Percentiles rank a stretch among this genome's conserved stretches.
Evolutionary conservation across 2,888 invertebrate species (phyloP).

Genomic region (Microchrysa polita): DNA sequence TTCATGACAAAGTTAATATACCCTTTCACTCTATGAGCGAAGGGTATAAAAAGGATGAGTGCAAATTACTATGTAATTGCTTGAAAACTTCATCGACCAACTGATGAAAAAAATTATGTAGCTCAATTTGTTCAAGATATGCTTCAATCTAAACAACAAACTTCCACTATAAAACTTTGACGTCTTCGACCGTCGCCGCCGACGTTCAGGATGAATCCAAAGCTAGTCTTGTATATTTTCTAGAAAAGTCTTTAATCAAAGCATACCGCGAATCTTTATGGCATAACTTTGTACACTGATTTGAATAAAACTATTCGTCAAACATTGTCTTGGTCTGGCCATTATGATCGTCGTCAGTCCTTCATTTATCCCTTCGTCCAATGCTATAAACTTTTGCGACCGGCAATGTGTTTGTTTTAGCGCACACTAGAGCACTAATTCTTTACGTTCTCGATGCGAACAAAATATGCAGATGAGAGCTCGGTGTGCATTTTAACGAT

Average conservation of each 20-base stretch:
- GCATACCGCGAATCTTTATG: not conserved
- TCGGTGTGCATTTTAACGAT: constrained; percentile 39
- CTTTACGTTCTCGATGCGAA: constrained; percentile 12
- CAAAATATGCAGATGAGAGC: constrained; percentile 42
- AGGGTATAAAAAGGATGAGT: no score
- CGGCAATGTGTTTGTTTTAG: not conserved
- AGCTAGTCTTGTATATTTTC: no score
- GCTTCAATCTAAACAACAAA: no score
- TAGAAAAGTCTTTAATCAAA: not conserved
- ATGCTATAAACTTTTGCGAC: not conserved
- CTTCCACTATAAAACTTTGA: no score
- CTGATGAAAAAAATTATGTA: no score
- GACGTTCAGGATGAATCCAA: no score
- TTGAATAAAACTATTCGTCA: constrained; percentile 5
- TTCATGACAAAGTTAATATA: no score
- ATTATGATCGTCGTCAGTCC: not conserved
- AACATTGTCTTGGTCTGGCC: constrained; percentile 4
- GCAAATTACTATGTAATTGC: no score
- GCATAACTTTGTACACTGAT: not conserved
- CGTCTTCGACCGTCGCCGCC: no score
- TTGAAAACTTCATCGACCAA: no score
- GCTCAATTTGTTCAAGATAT: no score
- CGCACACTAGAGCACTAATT: not conserved
- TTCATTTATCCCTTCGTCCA: not conserved
- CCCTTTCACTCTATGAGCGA: no score